A percentile compares a stretch with the other conserved stretches of the same genome.
These are phyloP conservation scores for Hemicordylus capensis DNA, from an alignment of 2,113 vertebrate species.

Conservation along the genomic window DNA sequence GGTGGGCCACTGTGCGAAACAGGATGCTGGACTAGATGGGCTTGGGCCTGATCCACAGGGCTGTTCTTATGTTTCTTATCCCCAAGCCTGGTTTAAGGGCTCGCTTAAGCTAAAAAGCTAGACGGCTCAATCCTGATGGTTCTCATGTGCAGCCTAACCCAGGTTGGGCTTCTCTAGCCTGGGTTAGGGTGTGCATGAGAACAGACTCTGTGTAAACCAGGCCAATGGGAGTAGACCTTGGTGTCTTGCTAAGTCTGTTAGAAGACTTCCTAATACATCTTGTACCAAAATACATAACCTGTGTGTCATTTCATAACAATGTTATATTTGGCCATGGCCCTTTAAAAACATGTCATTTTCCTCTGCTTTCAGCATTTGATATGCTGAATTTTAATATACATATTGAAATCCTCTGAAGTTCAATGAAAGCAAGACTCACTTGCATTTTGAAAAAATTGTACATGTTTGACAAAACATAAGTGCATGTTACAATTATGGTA, in stretches of 20 bases:
- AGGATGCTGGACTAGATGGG: too few relatives aligned
- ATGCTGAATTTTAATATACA: not conserved
- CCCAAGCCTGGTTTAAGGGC: too few relatives aligned
- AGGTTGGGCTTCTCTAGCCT: too few relatives aligned
- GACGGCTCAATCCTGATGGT: too few relatives aligned
- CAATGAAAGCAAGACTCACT: constrained; percentile 1
- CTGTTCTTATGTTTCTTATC: too few relatives aligned
- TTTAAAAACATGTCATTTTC: not conserved
- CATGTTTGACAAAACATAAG: constrained; percentile 7
- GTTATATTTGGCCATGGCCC: not conserved
- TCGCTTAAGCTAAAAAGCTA: too few relatives aligned
- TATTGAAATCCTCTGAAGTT: not conserved
- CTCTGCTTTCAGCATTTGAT: not conserved
- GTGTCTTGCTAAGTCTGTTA: not conserved
- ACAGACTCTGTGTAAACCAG: too few relatives aligned
- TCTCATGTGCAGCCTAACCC: too few relatives aligned
- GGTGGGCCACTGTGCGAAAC: too few relatives aligned
- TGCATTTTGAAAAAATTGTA: not conserved
- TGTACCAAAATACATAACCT: not conserved
- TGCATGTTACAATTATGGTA: not conserved
- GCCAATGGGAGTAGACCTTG: too few relatives aligned
- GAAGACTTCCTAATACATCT: not conserved
- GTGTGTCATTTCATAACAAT: not conserved
- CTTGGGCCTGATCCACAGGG: too few relatives aligned
- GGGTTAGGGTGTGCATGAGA: too few relatives aligned